These are phyloP conservation scores for Drosophila truncata DNA, from an alignment of 1,140 invertebrate genomes.

Conservation along the genomic window DNA sequence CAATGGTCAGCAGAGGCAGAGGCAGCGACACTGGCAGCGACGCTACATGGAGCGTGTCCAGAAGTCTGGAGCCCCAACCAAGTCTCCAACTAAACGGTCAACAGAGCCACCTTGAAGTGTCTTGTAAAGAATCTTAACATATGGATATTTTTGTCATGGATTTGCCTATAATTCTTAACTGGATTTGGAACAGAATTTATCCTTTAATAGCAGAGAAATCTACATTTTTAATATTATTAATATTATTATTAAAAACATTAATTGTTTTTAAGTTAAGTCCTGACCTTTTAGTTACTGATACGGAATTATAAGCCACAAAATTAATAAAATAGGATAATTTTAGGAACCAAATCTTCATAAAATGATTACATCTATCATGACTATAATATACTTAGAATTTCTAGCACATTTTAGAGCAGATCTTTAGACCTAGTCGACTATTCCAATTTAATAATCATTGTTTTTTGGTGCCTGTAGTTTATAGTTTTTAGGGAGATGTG, in stretches of 20 bases:
- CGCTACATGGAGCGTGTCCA: conserved; percentile 59
- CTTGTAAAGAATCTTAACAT: neutral
- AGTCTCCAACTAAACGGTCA: conserved; percentile 8
- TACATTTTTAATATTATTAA: too few species aligned
- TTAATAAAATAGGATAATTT: too few species aligned
- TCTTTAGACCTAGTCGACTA: too few species aligned
- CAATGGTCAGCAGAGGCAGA: conserved; percentile 42
- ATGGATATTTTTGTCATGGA: neutral
- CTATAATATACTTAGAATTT: neutral
- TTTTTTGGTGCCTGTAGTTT: too few species aligned
- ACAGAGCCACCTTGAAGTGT: neutral
- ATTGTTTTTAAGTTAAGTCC: neutral
- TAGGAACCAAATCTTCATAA: too few species aligned
- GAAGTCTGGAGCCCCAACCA: conserved; percentile 38
- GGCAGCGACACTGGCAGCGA: neutral
- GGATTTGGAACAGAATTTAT: too few species aligned
- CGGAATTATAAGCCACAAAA: neutral
- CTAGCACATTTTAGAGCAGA: neutral
- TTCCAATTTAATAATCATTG: too few species aligned
- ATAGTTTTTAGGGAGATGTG: too few species aligned
- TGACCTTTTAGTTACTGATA: neutral
- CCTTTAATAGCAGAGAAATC: too few species aligned
- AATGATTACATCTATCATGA: too few species aligned
- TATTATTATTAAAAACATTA: too few species aligned
- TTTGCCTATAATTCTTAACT: neutral